Evolutionary conservation across 2,888 invertebrate species (phyloP), one percentile per base, ranked within the genome.

Genomic region (Hemaris fuciformis): DNA sequence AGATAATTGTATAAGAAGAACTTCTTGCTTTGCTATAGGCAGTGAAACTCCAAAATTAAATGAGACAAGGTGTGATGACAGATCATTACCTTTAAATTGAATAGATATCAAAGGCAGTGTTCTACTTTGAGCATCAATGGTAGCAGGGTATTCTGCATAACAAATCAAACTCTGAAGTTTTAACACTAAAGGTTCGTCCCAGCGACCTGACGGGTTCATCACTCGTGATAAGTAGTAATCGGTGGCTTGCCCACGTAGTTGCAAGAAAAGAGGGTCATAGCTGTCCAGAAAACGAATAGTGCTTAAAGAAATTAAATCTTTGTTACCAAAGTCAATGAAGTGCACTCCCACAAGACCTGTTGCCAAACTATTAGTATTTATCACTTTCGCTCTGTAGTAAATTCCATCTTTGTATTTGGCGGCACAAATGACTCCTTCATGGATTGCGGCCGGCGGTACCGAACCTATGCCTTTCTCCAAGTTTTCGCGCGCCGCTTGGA

Each of bases 281-380:
- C 78, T 86, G 56, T 94, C 93, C 62, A 95, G 78, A 46, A 93
- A 87, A 74, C 96, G 85, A 53, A 95, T 92, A 64, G 94, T 94
- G 43, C 89, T 91, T 59, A 94, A 79, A 18, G 94, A 93, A 62
- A 96, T 93, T 13, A 93, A 80, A 70, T 94, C 94, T 68, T 89
- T 92, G 74, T 95, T 95, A 48, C 96, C 96, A 73, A 94, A 95
- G 77, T 96, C 96, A 34, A 96, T 91, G 70, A 95, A 95, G 62
- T 94, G 93, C n/a, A 95, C 94, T 68, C 94, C 93, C 57, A 96
- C 93, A 60, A 93, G 84, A 20, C 94, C 94, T 64, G 91, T 91
- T 3, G 86, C 75, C 56, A 94, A 72, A 72, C 80, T 89, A 18
- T 87, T 77, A 8, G 91, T 83, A 63, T 86, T 93, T 56, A 93